phyloP scores from a whole-genome alignment of 2,888 invertebrate genomes.

The Xylota segnis region DNA sequence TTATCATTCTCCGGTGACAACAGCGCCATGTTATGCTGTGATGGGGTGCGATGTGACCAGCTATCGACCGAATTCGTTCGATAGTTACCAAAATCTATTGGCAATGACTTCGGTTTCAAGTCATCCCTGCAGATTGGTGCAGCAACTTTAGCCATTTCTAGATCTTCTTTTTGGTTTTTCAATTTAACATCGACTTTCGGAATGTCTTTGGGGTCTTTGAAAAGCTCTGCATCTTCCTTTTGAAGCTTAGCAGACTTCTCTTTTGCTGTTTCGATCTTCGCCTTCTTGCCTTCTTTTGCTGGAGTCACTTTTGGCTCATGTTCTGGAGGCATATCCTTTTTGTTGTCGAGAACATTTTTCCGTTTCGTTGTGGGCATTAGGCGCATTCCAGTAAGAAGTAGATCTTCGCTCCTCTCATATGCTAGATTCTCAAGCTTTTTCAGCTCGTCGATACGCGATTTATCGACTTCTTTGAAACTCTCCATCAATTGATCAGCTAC shows the following conservation, averaged over 20 bases:
- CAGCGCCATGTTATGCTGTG: conserved; percentile 14
- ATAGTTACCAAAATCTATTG: conserved; percentile 59
- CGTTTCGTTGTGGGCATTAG: conserved; percentile 84
- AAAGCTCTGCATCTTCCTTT: conserved; percentile 32
- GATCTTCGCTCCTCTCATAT: conserved; percentile 83
- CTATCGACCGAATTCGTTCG: conserved; percentile 62
- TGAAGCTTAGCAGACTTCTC: conserved; percentile 46
- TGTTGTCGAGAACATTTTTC: conserved; percentile 77
- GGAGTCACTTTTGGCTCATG: conserved; percentile 35
- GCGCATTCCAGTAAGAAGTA: conserved; percentile 83
- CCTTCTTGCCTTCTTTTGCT: conserved; percentile 70
- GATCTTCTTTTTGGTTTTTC: conserved; percentile 55
- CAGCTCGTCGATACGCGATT: conserved; percentile 83
- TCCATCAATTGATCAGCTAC: conserved; percentile 84
- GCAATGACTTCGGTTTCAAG: conserved; percentile 38
- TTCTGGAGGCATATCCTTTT: conserved; percentile 61
- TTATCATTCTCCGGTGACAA: conserved; percentile 58
- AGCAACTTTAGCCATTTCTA: conserved; percentile 8
- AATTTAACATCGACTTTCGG: conserved; percentile 47
- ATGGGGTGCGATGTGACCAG: conserved; percentile 51
- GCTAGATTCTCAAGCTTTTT: conserved; percentile 84
- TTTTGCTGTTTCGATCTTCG: conserved; percentile 77
- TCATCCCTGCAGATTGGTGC: conserved; percentile 20
- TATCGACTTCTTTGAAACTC: conserved; percentile 84
- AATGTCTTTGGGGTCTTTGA: conserved; percentile 36